Evolutionary conservation across 2,797 vertebrate genomes (phyloP).

Genomic region (Thalassophryne amazonica): DNA sequence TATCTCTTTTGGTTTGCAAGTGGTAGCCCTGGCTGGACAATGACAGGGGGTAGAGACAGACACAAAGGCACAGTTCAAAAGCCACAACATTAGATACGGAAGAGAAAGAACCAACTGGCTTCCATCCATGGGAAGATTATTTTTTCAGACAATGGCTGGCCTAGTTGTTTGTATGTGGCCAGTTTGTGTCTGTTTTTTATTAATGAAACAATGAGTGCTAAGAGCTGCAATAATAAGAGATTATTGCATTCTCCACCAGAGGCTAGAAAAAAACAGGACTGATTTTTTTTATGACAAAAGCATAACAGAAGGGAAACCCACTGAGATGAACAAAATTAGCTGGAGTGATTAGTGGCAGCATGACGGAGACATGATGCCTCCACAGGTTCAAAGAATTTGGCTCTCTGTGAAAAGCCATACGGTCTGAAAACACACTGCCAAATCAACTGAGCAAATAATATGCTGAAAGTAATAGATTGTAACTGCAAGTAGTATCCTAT

Average conservation of each 20-base stretch:
- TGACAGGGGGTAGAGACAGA: slow-evolving; percentile 41
- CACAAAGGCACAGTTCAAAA: slow-evolving; percentile 43
- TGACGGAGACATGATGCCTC: slow-evolving; percentile 17
- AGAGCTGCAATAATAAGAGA: slow-evolving; percentile 16
- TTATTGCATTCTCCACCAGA: slow-evolving; percentile 15
- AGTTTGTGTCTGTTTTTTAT: background rate
- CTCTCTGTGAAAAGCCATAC: slow-evolving; percentile 21
- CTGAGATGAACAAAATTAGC: slow-evolving; percentile 41
- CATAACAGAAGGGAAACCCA: slow-evolving; percentile 41
- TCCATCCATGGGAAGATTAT: background rate
- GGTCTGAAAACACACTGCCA: slow-evolving; percentile 25
- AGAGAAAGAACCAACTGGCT: background rate
- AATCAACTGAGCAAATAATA: slow-evolving; percentile 4
- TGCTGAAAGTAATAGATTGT: background rate
- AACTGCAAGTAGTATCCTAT: background rate
- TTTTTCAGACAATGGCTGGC: too few species aligned
- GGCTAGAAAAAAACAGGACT: slow-evolving; percentile 17
- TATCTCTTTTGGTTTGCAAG: slow-evolving; percentile 91
- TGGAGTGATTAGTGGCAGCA: slow-evolving; percentile 13
- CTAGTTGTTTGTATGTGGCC: background rate
- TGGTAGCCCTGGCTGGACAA: slow-evolving; percentile 93
- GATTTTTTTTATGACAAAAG: slow-evolving; percentile 46
- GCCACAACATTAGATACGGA: slow-evolving; percentile 8
- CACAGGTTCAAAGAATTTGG: slow-evolving; percentile 27
- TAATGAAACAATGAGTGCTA: slow-evolving; percentile 15